Base-by-base conservation (phyloP, 2,113 vertebrate genomes). In the Hepsetus odoe region DNA sequence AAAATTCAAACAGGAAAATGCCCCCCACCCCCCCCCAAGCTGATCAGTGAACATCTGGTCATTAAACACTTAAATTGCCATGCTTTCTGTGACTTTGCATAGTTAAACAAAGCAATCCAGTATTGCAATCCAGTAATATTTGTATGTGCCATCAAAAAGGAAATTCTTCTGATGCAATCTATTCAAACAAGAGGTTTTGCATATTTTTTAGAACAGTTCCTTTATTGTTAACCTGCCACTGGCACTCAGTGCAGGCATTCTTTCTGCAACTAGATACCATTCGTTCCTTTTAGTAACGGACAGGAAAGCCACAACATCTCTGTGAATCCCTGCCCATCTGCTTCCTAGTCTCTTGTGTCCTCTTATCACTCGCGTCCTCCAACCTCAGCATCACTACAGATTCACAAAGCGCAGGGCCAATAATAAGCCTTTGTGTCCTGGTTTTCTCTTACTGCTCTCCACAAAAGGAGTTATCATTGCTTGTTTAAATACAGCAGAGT, bases 261-360 rank as follows among this genome's bases (percentile, higher is more conserved):
- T 78, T 83, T 83, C 74, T 74, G 79, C 83, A 80, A 77, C 72
- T 84, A 75, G 83, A 88, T 87, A 77, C 84, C 66, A 80, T 82
- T 86, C 72, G 85, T 86, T 91, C 86, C 88, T 90, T 91, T 91
- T 74, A 90, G 88, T 90, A 90, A 89, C 79, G 82, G 84, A 78
- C 85, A 88, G 86, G 79, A 86, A 79, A 83, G 80, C 75, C 68
- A 77, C 74, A 56, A 56, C 79, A 51, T 79, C 78, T 77, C 74
- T 80, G 82, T 85, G 83, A n/a, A 86, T 58, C 69, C 69, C 35
- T 59, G 28, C 35, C 51, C 13, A 80, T 83, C 75, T 69, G 69
- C 85, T 85, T 86, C 87, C 88, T 85, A 72, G 79, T 87, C 75
- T 83, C 59, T 26, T 56, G 33, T 56, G 33, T 56, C 59, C 74